A percentile compares a stretch with the other conserved stretches of the same genome.
These are phyloP conservation scores for Punctoribates punctum DNA, from an alignment of 2,888 invertebrate species.

Conservation along the genomic window DNA sequence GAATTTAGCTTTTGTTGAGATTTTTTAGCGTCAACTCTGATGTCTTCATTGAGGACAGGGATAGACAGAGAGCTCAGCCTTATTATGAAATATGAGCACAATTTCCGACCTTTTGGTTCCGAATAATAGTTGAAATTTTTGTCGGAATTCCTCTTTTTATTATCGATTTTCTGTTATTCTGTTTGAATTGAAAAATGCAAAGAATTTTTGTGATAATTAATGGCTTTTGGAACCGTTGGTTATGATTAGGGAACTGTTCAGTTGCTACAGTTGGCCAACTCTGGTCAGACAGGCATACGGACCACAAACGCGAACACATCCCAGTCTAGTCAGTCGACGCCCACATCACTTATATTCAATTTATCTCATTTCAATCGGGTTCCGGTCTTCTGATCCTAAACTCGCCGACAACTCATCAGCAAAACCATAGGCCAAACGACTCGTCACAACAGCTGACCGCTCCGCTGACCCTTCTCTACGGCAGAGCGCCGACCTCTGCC, in stretches of 20 bases:
- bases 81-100: too few species aligned
- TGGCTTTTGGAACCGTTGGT: too few species aligned
- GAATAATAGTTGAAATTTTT: too few species aligned
- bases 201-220: constrained; percentile 1
- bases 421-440: constrained; percentile 22
- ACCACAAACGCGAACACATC: constrained; percentile 40
- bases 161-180: background rate
- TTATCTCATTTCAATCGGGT: constrained; percentile 75
- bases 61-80: too few species aligned
- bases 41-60: background rate
- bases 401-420: constrained; percentile 57
- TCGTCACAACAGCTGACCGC: constrained; percentile 24
- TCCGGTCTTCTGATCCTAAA: constrained; percentile 76
- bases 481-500: background rate
- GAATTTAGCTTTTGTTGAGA: background rate
- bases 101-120: too few species aligned
- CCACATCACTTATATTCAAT: constrained; percentile 65
- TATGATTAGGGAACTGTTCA: constrained; percentile 29
- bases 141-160: background rate
- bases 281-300: constrained; percentile 23
- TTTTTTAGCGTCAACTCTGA: background rate
- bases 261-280: constrained; percentile 18
- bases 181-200: background rate
- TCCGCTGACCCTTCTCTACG: constrained; percentile 8
- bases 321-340: constrained; percentile 32